A percentile compares a stretch with the other conserved stretches of the same genome.
Evolutionary conservation across 2,888 invertebrate genomes (phyloP).

Genomic region (Zhuqinia jingwanae): DNA sequence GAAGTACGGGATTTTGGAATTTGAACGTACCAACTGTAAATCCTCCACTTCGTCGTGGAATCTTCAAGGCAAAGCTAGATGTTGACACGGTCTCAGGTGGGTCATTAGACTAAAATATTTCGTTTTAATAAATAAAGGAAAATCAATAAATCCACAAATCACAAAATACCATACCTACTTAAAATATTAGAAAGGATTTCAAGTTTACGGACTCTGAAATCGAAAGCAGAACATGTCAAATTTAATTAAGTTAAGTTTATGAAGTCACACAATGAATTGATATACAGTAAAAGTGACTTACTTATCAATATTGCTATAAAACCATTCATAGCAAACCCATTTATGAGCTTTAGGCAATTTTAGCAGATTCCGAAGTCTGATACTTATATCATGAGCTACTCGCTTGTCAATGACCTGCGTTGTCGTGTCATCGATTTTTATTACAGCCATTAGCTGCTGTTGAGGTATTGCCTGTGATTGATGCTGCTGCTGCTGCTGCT

Average conservation of each 20-base stretch:
- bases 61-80: slow-evolving; percentile 90
- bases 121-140: slow-evolving; percentile 55
- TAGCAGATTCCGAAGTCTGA: slow-evolving; percentile 93
- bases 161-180: too few species aligned
- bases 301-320: slow-evolving; percentile 98
- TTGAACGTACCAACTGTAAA: slow-evolving; percentile 79
- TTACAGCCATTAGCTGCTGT: slow-evolving; percentile 77
- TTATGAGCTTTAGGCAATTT: slow-evolving; percentile 99
- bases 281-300: slow-evolving; percentile 80
- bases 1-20: slow-evolving; percentile 80
- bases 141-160: too few species aligned
- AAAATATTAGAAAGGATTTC: too few species aligned
- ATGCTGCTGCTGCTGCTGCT: slow-evolving; percentile 37
- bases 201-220: too few species aligned
- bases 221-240: slow-evolving; percentile 17
- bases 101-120: slow-evolving; percentile 87
- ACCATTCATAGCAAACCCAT: slow-evolving; percentile 99
- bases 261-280: too few species aligned
- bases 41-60: slow-evolving; percentile 85
- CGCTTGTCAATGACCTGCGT: slow-evolving; percentile 87
- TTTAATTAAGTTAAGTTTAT: not conserved
- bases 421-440: slow-evolving; percentile 62
- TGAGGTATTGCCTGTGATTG: slow-evolving; percentile 1
- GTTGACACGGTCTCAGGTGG: slow-evolving; percentile 94
- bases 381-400: slow-evolving; percentile 93